These are phyloP conservation scores for Tanypteryx hageni DNA, from an alignment of 2,888 invertebrate genomes.

Conservation along the genomic window DNA sequence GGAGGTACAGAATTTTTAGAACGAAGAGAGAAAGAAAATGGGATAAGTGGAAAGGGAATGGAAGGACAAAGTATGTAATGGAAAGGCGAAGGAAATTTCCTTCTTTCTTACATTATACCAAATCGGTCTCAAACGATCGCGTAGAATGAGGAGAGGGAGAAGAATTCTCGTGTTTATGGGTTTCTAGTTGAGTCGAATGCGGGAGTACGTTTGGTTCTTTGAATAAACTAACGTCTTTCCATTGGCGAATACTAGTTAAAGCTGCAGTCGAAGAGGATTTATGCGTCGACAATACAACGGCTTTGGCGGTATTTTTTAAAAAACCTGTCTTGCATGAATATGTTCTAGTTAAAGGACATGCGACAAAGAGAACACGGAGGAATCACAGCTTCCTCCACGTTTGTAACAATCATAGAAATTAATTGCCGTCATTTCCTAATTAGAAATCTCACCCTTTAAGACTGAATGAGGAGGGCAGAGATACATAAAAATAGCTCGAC, in stretches of 20 bases:
- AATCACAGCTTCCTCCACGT: no score
- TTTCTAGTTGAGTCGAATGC: background rate
- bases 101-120: background rate
- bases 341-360: no score
- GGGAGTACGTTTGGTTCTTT: background rate
- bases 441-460: no score
- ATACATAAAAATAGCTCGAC: no score
- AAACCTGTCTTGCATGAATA: background rate
- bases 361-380: no score
- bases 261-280: background rate
- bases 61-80: background rate
- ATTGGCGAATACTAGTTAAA: background rate
- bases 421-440: no score
- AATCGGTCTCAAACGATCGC: slow-evolving; percentile 6
- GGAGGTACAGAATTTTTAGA: no score
- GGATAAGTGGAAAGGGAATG: background rate
- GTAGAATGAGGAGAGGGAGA: background rate
- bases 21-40: background rate
- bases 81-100: background rate
- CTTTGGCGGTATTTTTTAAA: background rate
- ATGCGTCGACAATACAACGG: background rate
- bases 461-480: no score
- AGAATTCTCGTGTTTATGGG: background rate
- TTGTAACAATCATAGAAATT: no score
- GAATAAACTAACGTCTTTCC: background rate